phyloP scores from a whole-genome alignment of 2,113 vertebrate genomes.

The Poeciliopsis retropinna region DNA sequence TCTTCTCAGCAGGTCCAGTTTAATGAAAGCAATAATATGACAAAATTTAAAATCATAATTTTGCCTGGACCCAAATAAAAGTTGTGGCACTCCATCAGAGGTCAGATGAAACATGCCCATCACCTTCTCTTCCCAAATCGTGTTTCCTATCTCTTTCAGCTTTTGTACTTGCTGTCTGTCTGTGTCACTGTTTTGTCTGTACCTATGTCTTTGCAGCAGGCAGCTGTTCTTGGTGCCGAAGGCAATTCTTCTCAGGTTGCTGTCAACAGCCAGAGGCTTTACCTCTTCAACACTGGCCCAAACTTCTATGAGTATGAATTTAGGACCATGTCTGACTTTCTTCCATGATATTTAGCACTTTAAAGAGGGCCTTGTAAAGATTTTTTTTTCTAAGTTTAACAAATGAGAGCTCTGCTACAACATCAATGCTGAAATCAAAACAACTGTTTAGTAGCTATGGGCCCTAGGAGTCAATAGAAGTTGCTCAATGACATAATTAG shows the following conservation, averaged over 20 bases:
- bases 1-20: background rate
- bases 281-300: slow-evolving; percentile 14
- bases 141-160: slow-evolving; percentile 25
- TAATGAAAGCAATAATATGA: slow-evolving; percentile 6
- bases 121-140: slow-evolving; percentile 9
- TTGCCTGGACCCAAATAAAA: slow-evolving; percentile 19
- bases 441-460: no score
- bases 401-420: background rate
- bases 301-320: background rate
- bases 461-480: no score
- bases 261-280: slow-evolving; percentile 32
- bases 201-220: slow-evolving; percentile 24
- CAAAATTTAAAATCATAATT: slow-evolving; percentile 33
- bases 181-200: slow-evolving; percentile 53
- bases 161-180: slow-evolving; percentile 57
- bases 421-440: no score
- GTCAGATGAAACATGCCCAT: slow-evolving; percentile 58
- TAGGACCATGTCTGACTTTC: background rate
- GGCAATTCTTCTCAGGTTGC: slow-evolving; percentile 6
- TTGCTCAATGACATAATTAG: no score
- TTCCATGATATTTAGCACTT: slow-evolving; percentile 9
- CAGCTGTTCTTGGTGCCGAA: slow-evolving; percentile 45
- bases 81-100: slow-evolving; percentile 19
- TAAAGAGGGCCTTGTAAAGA: background rate
- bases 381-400: background rate